Percentiles rank a stretch among this genome's conserved stretches.
Conservation (phyloP, 2,113 vertebrate genomes). For the Nothoprocta pentlandii region DNA sequence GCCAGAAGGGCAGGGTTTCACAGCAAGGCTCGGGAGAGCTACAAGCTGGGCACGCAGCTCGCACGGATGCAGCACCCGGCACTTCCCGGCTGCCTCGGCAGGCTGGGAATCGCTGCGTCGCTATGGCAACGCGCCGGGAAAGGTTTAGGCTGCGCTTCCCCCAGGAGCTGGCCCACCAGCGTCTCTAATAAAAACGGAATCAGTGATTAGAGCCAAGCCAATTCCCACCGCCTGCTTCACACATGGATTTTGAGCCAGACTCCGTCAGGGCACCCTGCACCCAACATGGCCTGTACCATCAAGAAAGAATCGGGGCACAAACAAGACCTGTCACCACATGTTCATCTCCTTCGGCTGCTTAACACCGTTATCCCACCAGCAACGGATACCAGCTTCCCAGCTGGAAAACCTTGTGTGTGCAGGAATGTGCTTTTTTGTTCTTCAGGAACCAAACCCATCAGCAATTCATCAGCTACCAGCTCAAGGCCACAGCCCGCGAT, state of each 20-base stretch:
- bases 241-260: slow-evolving; percentile 4
- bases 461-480: slow-evolving; percentile 18
- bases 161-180: slow-evolving; percentile 51
- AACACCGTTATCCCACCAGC: slow-evolving; percentile 3
- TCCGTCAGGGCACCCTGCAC: not conserved
- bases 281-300: not conserved
- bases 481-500: slow-evolving; percentile 11
- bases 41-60: slow-evolving; percentile 43
- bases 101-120: slow-evolving; percentile 73
- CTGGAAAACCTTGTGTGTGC: not conserved
- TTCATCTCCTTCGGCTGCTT: slow-evolving; percentile 10
- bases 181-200: slow-evolving; percentile 69
- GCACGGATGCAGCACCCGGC: slow-evolving; percentile 48
- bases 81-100: slow-evolving; percentile 64
- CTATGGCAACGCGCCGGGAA: slow-evolving; percentile 76
- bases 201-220: slow-evolving; percentile 31
- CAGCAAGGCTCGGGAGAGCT: not conserved
- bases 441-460: not conserved
- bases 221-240: slow-evolving; percentile 42
- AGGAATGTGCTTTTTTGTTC: not conserved
- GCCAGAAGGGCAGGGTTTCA: not conserved
- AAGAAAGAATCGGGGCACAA: slow-evolving; percentile 19
- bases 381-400: not conserved
- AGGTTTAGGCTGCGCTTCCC: slow-evolving; percentile 73
- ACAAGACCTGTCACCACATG: not conserved